phyloP scores from a whole-genome alignment of 2,797 vertebrate species.

The Tamandua tetradactyla region DNA sequence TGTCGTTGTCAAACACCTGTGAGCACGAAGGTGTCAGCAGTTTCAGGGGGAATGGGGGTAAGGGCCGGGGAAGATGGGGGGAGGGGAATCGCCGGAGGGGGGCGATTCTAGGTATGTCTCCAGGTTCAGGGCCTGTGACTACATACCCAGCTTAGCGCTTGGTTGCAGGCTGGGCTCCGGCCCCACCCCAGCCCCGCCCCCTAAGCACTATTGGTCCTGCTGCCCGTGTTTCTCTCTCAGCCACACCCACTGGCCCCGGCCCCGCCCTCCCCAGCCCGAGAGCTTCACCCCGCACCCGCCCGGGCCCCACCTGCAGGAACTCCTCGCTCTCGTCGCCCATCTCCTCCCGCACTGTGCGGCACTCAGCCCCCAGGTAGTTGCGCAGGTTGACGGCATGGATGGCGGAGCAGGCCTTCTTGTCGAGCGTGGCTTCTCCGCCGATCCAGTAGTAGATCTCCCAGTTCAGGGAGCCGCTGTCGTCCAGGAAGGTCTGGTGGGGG shows the following conservation, averaged over 20 bases:
- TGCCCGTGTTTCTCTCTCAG: background rate
- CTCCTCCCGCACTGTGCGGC: slow-evolving; percentile 94
- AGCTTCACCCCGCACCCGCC: background rate
- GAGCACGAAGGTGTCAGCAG: background rate
- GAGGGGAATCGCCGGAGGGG: background rate
- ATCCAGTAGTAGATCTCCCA: slow-evolving; percentile 99
- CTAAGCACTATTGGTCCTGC: too few relatives aligned
- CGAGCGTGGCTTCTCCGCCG: slow-evolving; percentile 94
- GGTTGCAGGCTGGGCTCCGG: background rate
- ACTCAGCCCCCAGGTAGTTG: slow-evolving; percentile 96
- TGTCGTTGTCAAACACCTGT: slow-evolving; percentile 95
- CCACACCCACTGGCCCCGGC: background rate
- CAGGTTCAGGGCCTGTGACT: too few relatives aligned
- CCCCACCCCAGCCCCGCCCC: background rate
- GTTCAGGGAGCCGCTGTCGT: slow-evolving; percentile 92
- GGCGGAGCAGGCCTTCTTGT: slow-evolving; percentile 97
- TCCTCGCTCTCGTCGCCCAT: slow-evolving; percentile 99
- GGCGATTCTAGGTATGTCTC: too few relatives aligned
- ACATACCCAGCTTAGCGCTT: background rate
- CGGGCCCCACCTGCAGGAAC: slow-evolving; percentile 89
- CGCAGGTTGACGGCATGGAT: slow-evolving; percentile 98
- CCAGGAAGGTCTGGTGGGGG: slow-evolving; percentile 90
- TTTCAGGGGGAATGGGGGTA: rapidly evolving
- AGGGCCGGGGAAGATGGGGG: background rate
- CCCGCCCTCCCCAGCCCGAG: too few relatives aligned